A percentile compares a stretch with the other conserved stretches of the same genome.
Evolutionary conservation across 2,888 invertebrate species (phyloP).

Genomic region (Drosophila picticornis): DNA sequence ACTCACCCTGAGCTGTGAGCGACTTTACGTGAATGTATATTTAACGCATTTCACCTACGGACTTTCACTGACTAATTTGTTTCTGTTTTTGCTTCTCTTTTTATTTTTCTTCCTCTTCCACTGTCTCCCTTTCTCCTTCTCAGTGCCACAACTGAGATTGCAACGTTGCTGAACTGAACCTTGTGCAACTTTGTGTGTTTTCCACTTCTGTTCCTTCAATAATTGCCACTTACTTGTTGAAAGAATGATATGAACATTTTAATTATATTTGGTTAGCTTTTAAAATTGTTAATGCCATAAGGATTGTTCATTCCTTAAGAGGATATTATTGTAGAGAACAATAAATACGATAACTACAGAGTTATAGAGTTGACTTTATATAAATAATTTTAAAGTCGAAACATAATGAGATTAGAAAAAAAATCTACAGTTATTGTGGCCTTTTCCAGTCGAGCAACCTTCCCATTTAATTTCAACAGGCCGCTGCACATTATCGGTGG

Average conservation of each 20-base stretch:
- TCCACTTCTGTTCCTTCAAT: background rate
- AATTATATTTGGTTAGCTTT: slow-evolving; percentile 17
- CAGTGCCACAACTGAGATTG: slow-evolving; percentile 46
- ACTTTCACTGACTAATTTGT: slow-evolving; percentile 38
- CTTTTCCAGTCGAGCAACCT: background rate
- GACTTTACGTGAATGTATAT: slow-evolving; percentile 55
- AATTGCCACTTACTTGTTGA: slow-evolving; percentile 42
- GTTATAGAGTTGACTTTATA: background rate
- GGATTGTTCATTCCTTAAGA: background rate
- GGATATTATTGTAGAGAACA: background rate
- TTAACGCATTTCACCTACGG: slow-evolving; percentile 62
- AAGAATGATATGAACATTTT: slow-evolving; percentile 43
- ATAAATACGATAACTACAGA: background rate
- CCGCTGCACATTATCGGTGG: slow-evolving; percentile 29
- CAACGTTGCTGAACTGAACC: slow-evolving; percentile 14
- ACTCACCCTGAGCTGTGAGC: slow-evolving; percentile 27
- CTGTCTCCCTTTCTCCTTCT: slow-evolving; percentile 2
- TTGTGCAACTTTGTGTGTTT: slow-evolving; percentile 7
- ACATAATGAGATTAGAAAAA: background rate
- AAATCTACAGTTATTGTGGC: background rate
- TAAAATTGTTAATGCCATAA: background rate
- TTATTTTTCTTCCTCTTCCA: background rate
- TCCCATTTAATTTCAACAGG: background rate
- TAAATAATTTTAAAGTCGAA: background rate
- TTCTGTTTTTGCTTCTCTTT: slow-evolving; percentile 1